phyloP scores from a whole-genome alignment of 35 echinoderm and acorn worm genomes.

The Nesometra sesokonis region DNA sequence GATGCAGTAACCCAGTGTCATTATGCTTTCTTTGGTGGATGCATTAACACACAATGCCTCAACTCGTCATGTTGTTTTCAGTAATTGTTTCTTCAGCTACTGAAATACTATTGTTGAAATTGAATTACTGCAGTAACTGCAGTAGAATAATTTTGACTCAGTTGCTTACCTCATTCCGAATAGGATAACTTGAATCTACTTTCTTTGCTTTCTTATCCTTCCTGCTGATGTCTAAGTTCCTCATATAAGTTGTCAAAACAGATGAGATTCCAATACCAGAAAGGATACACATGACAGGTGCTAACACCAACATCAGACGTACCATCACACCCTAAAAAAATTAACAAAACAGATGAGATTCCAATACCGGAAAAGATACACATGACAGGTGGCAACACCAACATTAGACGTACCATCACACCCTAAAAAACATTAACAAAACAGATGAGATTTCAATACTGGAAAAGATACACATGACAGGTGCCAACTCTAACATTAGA shows the following conservation, averaged over 20 bases:
- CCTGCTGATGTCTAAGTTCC: slow-evolving; percentile 75
- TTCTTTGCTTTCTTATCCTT: slow-evolving; percentile 76
- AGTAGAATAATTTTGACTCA: too few relatives aligned
- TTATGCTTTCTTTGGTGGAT: too few relatives aligned
- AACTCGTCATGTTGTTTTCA: too few relatives aligned
- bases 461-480: slow-evolving; percentile 98
- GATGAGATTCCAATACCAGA: slow-evolving; percentile 94
- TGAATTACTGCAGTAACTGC: too few relatives aligned
- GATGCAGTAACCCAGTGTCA: too few relatives aligned
- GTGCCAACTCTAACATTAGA: slow-evolving; percentile 96
- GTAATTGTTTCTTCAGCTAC: too few relatives aligned
- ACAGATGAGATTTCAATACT: slow-evolving; percentile 78
- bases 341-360: slow-evolving; percentile 47
- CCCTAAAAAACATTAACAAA: slow-evolving; percentile 31
- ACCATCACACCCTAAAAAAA: slow-evolving; percentile 95
- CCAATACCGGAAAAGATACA: slow-evolving; percentile 78
- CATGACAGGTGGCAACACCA: slow-evolving; percentile 96
- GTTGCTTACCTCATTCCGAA: slow-evolving; percentile 79
- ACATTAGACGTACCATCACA: slow-evolving; percentile 99
- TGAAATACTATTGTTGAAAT: too few relatives aligned
- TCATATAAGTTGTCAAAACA: slow-evolving; percentile 69
- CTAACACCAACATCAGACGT: slow-evolving; percentile 97
- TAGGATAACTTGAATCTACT: slow-evolving; percentile 70
- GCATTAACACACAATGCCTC: too few relatives aligned
- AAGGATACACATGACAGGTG: slow-evolving; percentile 97